Evolutionary conservation across 2,888 invertebrate species (phyloP).

Genomic region (Apamea anceps): DNA sequence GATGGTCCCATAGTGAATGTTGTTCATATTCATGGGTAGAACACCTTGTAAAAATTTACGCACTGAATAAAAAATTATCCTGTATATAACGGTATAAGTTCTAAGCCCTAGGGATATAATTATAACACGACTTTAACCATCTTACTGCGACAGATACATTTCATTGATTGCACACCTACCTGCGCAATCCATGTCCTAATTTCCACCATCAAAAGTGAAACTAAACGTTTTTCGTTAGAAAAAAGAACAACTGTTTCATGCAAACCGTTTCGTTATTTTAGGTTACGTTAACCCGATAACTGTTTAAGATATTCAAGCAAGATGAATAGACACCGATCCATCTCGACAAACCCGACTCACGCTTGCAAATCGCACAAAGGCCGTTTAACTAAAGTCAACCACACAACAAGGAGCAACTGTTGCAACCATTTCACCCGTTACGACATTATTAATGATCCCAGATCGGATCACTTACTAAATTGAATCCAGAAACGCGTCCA

Average conservation of each 20-base stretch:
- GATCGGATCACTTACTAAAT: constrained; percentile 64
- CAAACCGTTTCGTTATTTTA: constrained; percentile 4
- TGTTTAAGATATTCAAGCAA: constrained; percentile 43
- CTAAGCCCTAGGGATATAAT: no score
- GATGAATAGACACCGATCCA: constrained; percentile 59
- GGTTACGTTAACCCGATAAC: constrained; percentile 25
- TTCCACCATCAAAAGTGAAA: constrained; percentile 49
- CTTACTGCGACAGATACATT: no score
- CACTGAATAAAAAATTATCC: no score
- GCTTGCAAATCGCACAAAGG: constrained; percentile 57
- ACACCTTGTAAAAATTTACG: no score
- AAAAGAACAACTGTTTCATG: background rate
- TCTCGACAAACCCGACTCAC: constrained; percentile 58
- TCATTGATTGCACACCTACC: background rate
- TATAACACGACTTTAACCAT: no score
- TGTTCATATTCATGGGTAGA: no score
- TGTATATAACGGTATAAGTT: no score
- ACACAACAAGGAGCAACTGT: constrained; percentile 55
- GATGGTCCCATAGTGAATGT: no score
- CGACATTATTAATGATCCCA: constrained; percentile 64
- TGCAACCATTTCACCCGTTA: constrained; percentile 61
- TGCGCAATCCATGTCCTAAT: constrained; percentile 8
- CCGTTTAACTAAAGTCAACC: constrained; percentile 58
- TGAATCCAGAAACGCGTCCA: constrained; percentile 51
- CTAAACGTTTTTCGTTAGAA: constrained; percentile 3